A percentile compares a stretch with the other conserved stretches of the same genome.
phyloP scores from a whole-genome alignment of 2,888 invertebrate species.

The Colletes collaris region DNA sequence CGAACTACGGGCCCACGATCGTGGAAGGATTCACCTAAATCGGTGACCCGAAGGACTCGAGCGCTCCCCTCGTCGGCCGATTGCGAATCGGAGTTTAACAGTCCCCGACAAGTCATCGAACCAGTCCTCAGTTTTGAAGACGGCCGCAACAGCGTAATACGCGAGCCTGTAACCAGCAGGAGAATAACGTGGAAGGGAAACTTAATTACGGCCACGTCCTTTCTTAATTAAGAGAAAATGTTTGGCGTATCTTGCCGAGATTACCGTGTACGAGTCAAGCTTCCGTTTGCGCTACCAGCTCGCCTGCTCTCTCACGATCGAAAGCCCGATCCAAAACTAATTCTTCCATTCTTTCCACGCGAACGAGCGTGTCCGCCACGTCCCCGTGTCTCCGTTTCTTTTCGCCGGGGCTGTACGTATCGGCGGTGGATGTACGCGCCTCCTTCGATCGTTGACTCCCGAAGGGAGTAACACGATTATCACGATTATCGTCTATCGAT shows the following conservation, averaged over 20 bases:
- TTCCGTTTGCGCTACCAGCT: constrained; percentile 67
- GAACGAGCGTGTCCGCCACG: constrained; percentile 43
- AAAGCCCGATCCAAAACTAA: constrained; percentile 70
- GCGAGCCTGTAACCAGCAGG: constrained; percentile 41
- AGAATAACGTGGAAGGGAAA: constrained; percentile 59
- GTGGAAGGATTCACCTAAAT: too few species aligned
- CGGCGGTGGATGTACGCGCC: background rate
- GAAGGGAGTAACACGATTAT: background rate
- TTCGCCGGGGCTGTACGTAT: constrained; percentile 30
- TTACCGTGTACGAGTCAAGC: constrained; percentile 67
- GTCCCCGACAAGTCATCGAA: constrained; percentile 19
- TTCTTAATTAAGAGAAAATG: constrained; percentile 76
- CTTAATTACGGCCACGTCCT: constrained; percentile 72
- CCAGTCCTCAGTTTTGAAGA: constrained; percentile 34
- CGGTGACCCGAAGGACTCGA: too few species aligned
- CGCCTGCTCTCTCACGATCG: constrained; percentile 69
- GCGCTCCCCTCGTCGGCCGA: background rate
- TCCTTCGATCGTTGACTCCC: background rate
- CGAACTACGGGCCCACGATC: too few species aligned
- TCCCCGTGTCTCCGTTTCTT: constrained; percentile 35
- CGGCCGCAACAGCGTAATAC: background rate
- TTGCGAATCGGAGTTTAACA: background rate
- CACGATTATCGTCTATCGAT: background rate
- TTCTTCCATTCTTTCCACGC: constrained; percentile 62
- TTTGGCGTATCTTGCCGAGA: constrained; percentile 70